Percentiles rank a stretch among this genome's conserved stretches.
These are phyloP conservation scores for Yasuhikotakia modesta DNA, from an alignment of 2,797 vertebrate species.

Conservation along the genomic window DNA sequence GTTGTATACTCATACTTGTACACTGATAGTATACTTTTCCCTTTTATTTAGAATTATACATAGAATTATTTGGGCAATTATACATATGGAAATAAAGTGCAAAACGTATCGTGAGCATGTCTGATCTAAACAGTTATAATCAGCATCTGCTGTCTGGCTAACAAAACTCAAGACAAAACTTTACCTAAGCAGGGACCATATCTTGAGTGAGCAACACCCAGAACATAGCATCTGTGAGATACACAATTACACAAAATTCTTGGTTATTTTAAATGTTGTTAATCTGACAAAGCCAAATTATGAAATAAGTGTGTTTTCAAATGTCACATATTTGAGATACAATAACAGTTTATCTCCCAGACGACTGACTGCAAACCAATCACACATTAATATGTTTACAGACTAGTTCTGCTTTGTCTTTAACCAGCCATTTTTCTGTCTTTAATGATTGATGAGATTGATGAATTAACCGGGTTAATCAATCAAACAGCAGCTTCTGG, in stretches of 20 bases:
- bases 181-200: too few relatives aligned
- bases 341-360: not conserved
- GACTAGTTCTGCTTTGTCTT: not conserved
- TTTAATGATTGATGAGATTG: constrained; percentile 37
- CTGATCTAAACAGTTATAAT: not conserved
- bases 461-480: constrained; percentile 30
- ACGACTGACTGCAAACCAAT: not conserved
- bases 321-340: not conserved
- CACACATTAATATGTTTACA: not conserved
- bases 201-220: not conserved
- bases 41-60: not conserved
- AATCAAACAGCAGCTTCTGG: constrained; percentile 10
- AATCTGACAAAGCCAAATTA: not conserved
- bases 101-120: not conserved
- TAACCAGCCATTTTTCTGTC: not conserved
- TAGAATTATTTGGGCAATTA: not conserved
- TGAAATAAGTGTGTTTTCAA: not conserved
- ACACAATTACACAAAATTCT: too few relatives aligned
- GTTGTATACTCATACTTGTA: too few relatives aligned
- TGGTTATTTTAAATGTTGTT: not conserved
- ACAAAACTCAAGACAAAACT: not conserved
- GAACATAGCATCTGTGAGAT: not conserved
- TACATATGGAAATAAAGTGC: not conserved
- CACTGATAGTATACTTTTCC: too few relatives aligned
- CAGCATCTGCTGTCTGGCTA: not conserved